These are phyloP conservation scores for Colossoma macropomum DNA, from an alignment of 2,113 vertebrate species.

Conservation along the genomic window DNA sequence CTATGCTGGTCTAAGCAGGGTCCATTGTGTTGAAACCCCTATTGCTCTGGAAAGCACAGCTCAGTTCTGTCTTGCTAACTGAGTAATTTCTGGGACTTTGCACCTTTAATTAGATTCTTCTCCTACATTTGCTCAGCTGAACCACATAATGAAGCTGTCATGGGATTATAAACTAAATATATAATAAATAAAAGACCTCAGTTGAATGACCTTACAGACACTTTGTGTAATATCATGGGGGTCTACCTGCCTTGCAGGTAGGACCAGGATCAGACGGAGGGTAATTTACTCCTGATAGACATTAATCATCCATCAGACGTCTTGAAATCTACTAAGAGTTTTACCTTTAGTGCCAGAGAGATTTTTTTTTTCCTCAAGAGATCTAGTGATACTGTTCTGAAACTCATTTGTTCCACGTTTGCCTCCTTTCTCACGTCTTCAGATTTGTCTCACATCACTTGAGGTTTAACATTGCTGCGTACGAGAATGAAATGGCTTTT, in stretches of 20 bases:
- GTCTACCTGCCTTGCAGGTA: background rate
- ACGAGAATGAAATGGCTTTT: conserved; percentile 15
- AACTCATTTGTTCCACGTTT: conserved; percentile 8
- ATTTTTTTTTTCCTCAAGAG: background rate
- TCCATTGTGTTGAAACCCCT: too few species aligned
- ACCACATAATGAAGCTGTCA: background rate
- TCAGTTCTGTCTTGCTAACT: background rate
- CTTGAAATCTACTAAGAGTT: background rate
- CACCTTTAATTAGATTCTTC: background rate
- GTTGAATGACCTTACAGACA: background rate
- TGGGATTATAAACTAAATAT: background rate
- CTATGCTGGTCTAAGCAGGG: too few species aligned
- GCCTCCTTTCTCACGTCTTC: conserved; percentile 9
- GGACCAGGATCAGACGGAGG: background rate
- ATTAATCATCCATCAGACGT: background rate
- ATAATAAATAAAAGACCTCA: background rate
- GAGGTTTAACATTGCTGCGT: background rate
- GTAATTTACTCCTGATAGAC: background rate
- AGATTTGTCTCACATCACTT: conserved; percentile 13
- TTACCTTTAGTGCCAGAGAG: background rate
- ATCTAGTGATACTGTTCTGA: background rate
- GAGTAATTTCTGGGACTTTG: background rate
- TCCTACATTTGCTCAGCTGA: background rate
- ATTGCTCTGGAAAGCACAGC: too few species aligned
- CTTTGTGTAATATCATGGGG: background rate